Base-by-base conservation (phyloP, 2,113 vertebrate genomes). In the Corythoichthys haematopterus region DNA sequence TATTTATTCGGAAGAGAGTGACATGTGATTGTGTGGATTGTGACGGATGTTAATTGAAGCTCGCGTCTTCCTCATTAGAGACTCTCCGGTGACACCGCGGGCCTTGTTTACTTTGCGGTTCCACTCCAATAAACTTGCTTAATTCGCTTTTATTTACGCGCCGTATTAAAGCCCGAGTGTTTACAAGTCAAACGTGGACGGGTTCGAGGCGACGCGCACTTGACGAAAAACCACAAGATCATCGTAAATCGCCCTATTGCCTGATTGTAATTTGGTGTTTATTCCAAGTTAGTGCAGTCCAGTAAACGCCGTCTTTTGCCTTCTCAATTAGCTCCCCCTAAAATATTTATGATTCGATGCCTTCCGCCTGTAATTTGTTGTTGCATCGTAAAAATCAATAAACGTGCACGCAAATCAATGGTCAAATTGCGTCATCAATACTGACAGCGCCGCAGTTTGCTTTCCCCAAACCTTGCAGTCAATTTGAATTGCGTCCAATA, bases 1-100 rank as follows among this genome's bases (percentile, higher is more conserved):
- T 35, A 14, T 36, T 13, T 0, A 33, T 93, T 91, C 91, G 91
- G 93, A 89, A 92, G 91, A 94, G 93, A 96, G 92, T 94, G 95
- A 93, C 94, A 96, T 93, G 93, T 95, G 95, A 96, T 92, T 94
- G 94, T 93, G 95, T 94, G 90, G 94, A 94, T 93, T 94, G 92
- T 95, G 96, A 95, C 94, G 93, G 92, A 93, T 89, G 93, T 96
- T 99, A 98, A 98, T 98, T 97, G 95, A 92, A 93, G 91, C 74
- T 86, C 93, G 93, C 93, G 91, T 94, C 94, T 91, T 84, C 93
- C 46, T 97, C 95, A 97, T 99, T 95, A 96, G 92, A 91, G 92
- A 95, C 92, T 88, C 94, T 92, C 93, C 91, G 16, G 93, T 89
- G 90, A 89, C 92, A 92, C 93, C 85, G 72, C 82, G 74, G 85